A percentile compares a stretch with the other conserved stretches of the same genome.
These are phyloP conservation scores for Danio rerio DNA, from an alignment of 2,113 vertebrate genomes.

Conservation along the genomic window GRCz12tu NC_133191.1:12294001-12294500, in stretches of 20 bases:
- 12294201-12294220: no score
- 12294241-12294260: neutral
- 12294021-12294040: no score
- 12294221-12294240: no score
- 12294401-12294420: neutral
- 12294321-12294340: neutral
- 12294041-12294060: no score
- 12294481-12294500: neutral
- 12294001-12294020: no score
- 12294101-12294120: no score
- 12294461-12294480: neutral
- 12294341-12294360: neutral
- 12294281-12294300: neutral
- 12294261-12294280: neutral
- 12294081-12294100: no score
- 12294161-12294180: no score
- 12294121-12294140: no score
- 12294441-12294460: neutral
- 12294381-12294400: neutral
- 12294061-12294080: no score
- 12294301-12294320: neutral
- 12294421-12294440: slow-evolving; percentile 33
- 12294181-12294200: no score
- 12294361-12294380: neutral
- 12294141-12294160: no score